Conservation (phyloP, 30 jellyfish, hydroid and myxozoan species). For the Mastigias papua region DNA sequence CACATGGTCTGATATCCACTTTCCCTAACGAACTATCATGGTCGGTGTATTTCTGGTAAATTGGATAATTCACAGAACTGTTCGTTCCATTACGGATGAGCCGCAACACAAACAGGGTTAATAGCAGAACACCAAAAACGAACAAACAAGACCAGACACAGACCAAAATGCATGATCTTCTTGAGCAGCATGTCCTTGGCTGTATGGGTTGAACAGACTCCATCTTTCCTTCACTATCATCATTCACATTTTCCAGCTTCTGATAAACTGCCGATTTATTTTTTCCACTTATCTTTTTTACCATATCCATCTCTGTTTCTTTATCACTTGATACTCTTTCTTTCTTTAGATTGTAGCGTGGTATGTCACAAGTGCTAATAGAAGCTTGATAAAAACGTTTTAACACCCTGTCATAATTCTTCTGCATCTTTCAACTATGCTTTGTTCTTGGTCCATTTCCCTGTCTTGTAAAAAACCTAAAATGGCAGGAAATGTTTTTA, state of each 20-base stretch:
- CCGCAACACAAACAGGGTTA: constrained; percentile 29
- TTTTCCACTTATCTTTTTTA: background rate
- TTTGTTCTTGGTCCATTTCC: background rate
- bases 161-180: constrained; percentile 16
- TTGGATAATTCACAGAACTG: background rate
- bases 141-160: constrained; percentile 42
- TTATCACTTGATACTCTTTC: background rate
- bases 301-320: background rate
- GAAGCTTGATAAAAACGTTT: constrained; percentile 89
- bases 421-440: constrained; percentile 58
- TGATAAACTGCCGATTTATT: constrained; percentile 8
- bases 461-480: background rate
- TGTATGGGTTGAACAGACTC: constrained; percentile 11
- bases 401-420: constrained; percentile 60
- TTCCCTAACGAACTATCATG: background rate
- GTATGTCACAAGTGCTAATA: background rate
- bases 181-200: constrained; percentile 58
- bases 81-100: constrained; percentile 6
- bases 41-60: constrained; percentile 3
- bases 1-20: constrained; percentile 40
- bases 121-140: constrained; percentile 33
- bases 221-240: background rate
- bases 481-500: background rate
- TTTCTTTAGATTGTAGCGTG: background rate
- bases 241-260: constrained; percentile 16